A percentile compares a stretch with the other conserved stretches of the same genome.
Conservation (phyloP, 2,888 invertebrate genomes). For the Phragmatobia fuliginosa region DNA sequence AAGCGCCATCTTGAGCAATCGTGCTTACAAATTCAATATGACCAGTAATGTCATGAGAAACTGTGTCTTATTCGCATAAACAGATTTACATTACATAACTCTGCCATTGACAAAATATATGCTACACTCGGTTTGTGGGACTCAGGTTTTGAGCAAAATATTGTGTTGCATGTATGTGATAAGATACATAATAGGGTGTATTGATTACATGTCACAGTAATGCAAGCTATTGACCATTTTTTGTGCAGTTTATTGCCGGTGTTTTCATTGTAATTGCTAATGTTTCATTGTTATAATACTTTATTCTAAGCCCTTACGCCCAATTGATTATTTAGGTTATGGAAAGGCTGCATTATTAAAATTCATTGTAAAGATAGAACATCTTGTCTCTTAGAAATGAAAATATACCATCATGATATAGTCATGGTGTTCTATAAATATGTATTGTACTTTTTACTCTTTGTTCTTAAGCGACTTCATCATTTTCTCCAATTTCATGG, state of each 20-base stretch:
- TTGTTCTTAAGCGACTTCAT: constrained; percentile 93
- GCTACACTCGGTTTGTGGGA: neutral
- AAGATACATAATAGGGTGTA: neutral
- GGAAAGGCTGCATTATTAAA: neutral
- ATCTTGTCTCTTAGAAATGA: neutral
- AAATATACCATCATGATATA: constrained; percentile 10
- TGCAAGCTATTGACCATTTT: neutral
- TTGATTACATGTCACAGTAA: neutral
- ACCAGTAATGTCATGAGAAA: neutral
- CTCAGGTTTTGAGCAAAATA: neutral
- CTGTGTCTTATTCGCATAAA: neutral
- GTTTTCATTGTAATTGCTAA: neutral
- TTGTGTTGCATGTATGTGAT: neutral
- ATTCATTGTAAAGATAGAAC: neutral
- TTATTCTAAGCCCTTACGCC: neutral
- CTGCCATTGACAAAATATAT: neutral
- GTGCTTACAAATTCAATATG: neutral
- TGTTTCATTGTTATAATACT: neutral
- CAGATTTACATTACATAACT: neutral
- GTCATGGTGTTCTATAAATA: constrained; percentile 24
- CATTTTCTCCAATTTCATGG: constrained; percentile 97
- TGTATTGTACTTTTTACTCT: constrained; percentile 55
- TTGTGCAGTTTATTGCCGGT: neutral
- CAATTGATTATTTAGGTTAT: neutral
- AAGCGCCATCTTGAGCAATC: neutral